These are phyloP conservation scores for Dryoscopus gambensis DNA, from an alignment of 2,113 vertebrate genomes.

Conservation along the genomic window DNA sequence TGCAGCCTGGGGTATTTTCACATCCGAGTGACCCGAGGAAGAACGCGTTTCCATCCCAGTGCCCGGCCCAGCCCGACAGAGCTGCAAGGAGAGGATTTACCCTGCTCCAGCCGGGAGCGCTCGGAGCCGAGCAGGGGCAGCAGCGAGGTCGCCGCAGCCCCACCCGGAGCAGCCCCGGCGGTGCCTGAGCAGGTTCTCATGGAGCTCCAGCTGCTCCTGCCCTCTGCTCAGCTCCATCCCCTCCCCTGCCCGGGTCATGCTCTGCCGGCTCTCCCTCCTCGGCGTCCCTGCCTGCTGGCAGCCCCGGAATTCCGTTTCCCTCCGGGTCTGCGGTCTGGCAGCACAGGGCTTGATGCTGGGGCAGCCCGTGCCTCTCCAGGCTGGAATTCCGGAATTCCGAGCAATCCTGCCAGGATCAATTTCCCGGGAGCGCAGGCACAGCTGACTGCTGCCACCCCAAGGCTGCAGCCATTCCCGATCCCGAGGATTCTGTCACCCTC, in stretches of 20 bases:
- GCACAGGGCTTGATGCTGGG: accelerated
- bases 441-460: constrained; percentile 51
- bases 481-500: background rate
- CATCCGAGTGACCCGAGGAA: background rate
- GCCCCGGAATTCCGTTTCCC: background rate
- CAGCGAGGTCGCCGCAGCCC: background rate
- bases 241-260: background rate
- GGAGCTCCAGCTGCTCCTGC: background rate
- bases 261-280: background rate
- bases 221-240: background rate
- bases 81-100: background rate
- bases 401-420: background rate
- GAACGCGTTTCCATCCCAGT: background rate
- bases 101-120: background rate
- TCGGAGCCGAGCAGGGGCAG: background rate
- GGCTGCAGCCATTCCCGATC: background rate
- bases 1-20: background rate
- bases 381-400: background rate
- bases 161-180: background rate
- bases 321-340: background rate
- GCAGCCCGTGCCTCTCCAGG: background rate
- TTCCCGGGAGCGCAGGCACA: background rate
- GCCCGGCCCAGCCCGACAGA: background rate
- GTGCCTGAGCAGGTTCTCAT: background rate
- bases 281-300: background rate